Evolutionary conservation across 2,113 vertebrate genomes (phyloP).

Genomic region (Otis tarda): DNA sequence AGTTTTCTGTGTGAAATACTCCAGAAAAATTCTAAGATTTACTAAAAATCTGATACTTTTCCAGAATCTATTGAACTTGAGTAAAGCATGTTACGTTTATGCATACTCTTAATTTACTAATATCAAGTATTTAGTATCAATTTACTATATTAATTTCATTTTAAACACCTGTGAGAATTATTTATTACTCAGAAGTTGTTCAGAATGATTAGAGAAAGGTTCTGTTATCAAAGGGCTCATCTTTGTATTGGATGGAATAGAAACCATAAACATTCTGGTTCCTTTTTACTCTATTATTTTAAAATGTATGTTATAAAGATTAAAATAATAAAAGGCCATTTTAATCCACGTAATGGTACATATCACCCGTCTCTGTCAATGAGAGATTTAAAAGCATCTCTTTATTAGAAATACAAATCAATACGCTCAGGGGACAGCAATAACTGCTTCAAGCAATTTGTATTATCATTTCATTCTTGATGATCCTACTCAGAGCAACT

Average conservation of each 20-base stretch:
- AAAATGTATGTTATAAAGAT: conserved; percentile 43
- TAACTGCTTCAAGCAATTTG: conserved; percentile 69
- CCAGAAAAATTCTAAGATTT: background rate
- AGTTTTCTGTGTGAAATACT: background rate
- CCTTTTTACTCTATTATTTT: conserved; percentile 47
- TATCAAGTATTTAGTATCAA: background rate
- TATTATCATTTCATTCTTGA: conserved; percentile 75
- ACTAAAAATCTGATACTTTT: background rate
- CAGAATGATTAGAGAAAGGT: conserved; percentile 6
- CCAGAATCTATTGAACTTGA: background rate
- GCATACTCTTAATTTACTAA: background rate
- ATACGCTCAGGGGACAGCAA: conserved; percentile 72
- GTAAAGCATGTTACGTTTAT: background rate
- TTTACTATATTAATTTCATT: background rate
- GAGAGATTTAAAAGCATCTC: conserved; percentile 76
- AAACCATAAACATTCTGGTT: background rate
- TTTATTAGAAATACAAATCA: conserved; percentile 82
- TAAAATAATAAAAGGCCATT: conserved; percentile 51
- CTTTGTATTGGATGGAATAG: background rate
- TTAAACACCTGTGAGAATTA: background rate
- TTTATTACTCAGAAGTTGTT: background rate
- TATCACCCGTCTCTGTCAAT: conserved; percentile 70
- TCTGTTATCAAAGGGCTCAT: conserved; percentile 4
- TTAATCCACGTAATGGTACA: conserved; percentile 65
- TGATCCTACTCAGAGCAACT: conserved; percentile 68